These are phyloP conservation scores for Cecidostiba fungosa DNA, from an alignment of 2,888 invertebrate genomes.

Conservation along the genomic window DNA sequence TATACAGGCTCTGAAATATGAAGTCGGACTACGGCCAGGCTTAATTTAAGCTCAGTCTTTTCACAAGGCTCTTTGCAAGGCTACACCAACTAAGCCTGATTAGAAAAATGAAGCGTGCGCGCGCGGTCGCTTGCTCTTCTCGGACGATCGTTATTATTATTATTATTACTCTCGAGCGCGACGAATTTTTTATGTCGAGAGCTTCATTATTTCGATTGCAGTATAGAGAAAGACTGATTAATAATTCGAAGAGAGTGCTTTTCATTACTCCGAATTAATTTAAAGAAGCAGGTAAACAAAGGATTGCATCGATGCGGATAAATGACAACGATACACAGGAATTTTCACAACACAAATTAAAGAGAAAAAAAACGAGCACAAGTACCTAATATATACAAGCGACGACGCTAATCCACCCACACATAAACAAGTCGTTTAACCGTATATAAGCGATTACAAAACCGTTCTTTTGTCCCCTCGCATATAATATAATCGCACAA, in stretches of 20 bases:
- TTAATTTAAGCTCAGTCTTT: slow-evolving; percentile 50
- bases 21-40: slow-evolving; percentile 22
- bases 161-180: not conserved
- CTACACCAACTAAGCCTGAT: slow-evolving; percentile 51
- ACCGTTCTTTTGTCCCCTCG: not conserved
- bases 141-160: slow-evolving; percentile 27
- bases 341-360: no score
- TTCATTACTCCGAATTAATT: no score
- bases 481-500: not conserved
- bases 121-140: not conserved
- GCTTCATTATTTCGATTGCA: not conserved
- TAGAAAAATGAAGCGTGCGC: slow-evolving; percentile 38
- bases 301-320: no score
- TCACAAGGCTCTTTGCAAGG: slow-evolving; percentile 54
- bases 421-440: not conserved
- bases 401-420: no score
- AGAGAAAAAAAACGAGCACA: no score
- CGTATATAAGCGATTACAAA: not conserved
- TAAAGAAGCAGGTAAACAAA: no score
- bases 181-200: not conserved
- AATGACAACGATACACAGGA: no score
- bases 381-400: no score
- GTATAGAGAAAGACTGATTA: no score
- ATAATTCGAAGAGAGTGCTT: no score
- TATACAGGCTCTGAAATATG: not conserved